Evolutionary conservation across 2,113 vertebrate genomes (phyloP).

Genomic region (Mus musculus): GRCm39 chr5:97535001-97535500

Average conservation of each 20-base stretch:
- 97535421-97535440: constrained; percentile 31
- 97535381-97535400: constrained; percentile 48
- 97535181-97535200: constrained; percentile 73
- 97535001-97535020: constrained; percentile 44
- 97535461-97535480: neutral
- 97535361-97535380: constrained; percentile 55
- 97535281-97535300: constrained; percentile 75
- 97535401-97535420: constrained; percentile 33
- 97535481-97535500: neutral
- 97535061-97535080: constrained; percentile 52
- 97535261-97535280: constrained; percentile 79
- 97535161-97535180: neutral
- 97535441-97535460: constrained; percentile 5
- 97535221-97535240: constrained; percentile 77
- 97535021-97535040: constrained; percentile 42
- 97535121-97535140: constrained; percentile 39
- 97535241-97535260: constrained; percentile 79
- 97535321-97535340: constrained; percentile 78
- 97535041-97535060: constrained; percentile 39
- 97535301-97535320: constrained; percentile 85
- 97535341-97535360: constrained; percentile 62
- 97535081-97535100: constrained; percentile 59
- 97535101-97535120: constrained; percentile 46
- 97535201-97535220: constrained; percentile 83
- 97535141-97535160: constrained; percentile 15